These are phyloP conservation scores for Erebia aethiops DNA, from an alignment of 2,888 invertebrate genomes.

Conservation along the genomic window DNA sequence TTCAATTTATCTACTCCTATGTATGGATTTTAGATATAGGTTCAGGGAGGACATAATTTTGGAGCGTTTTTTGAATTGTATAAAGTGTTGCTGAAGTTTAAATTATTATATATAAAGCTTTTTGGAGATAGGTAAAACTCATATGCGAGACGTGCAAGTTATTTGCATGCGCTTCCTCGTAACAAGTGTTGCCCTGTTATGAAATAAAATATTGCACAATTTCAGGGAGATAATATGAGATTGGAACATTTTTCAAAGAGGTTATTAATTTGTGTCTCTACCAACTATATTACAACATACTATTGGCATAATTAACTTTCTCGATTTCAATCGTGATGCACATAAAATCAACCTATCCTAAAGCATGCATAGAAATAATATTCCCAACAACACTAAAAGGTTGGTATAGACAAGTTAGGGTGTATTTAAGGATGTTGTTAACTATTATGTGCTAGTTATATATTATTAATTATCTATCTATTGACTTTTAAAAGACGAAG, in stretches of 20 bases:
- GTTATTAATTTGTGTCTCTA: neutral
- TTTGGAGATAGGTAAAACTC: neutral
- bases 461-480: slow-evolving; percentile 69
- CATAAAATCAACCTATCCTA: slow-evolving; percentile 2
- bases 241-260: neutral
- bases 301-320: neutral
- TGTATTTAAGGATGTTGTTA: slow-evolving; percentile 77
- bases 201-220: neutral
- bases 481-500: slow-evolving; percentile 67
- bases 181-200: neutral
- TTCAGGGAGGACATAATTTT: slow-evolving; percentile 19
- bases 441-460: slow-evolving; percentile 77
- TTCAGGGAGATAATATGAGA: neutral
- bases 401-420: slow-evolving; percentile 50
- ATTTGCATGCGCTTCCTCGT: neutral
- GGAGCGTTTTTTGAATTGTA: slow-evolving; percentile 17
- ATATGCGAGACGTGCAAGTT: neutral
- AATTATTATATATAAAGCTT: neutral
- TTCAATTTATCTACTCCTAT: slow-evolving; percentile 33
- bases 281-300: neutral
- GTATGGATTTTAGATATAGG: slow-evolving; percentile 28
- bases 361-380: neutral
- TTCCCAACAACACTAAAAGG: neutral
- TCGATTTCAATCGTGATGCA: neutral
- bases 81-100: slow-evolving; percentile 34